phyloP scores from a whole-genome alignment of 2,797 vertebrate species.

The Champsocephalus esox region DNA sequence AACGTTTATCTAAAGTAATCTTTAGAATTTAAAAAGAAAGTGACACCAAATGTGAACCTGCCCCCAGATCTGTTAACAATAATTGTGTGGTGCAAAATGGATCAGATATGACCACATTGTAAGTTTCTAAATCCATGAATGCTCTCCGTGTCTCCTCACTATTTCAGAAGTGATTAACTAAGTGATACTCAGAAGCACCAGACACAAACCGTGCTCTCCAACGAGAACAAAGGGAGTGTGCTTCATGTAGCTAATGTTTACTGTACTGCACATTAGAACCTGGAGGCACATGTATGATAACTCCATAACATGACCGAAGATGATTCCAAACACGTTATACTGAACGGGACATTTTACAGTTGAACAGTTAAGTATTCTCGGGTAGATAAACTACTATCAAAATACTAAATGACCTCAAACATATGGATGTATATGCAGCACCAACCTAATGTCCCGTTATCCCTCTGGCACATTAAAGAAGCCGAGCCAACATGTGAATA shows the following conservation, averaged over 20 bases:
- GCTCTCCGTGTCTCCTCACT: neutral
- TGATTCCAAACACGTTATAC: neutral
- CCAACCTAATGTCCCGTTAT: neutral
- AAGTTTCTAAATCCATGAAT: neutral
- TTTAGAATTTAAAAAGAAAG: too few species aligned
- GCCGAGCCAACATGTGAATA: neutral
- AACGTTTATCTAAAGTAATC: too few species aligned
- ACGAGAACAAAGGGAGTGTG: neutral
- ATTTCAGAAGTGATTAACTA: neutral
- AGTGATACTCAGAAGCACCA: neutral
- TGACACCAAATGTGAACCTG: neutral
- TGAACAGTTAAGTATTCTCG: neutral
- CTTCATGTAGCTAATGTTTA: too few species aligned
- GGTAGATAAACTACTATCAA: neutral
- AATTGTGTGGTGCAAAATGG: neutral
- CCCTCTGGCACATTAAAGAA: neutral
- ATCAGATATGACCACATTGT: neutral
- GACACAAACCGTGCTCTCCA: neutral
- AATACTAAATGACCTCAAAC: neutral
- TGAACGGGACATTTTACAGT: neutral
- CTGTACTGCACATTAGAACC: neutral
- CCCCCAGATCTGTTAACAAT: neutral
- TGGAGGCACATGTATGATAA: neutral
- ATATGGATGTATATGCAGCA: neutral
- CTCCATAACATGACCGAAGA: neutral